Percentiles rank a stretch among this genome's conserved stretches.
phyloP scores from a whole-genome alignment of 35 echinoderm and acorn worm genomes.

The Hemicentrotus pulcherrimus region DNA sequence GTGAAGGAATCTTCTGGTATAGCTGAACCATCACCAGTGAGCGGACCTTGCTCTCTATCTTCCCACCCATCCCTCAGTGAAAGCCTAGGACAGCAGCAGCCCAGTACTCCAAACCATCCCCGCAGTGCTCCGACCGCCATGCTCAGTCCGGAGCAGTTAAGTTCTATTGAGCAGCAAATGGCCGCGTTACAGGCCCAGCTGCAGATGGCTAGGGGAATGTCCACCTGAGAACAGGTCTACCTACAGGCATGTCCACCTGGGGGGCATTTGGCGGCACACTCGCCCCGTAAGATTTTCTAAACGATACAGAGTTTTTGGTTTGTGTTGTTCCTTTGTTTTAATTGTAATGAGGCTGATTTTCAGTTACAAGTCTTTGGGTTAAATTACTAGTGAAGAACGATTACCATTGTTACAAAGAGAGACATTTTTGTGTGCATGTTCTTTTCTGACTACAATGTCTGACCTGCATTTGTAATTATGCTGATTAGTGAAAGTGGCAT shows the following conservation, averaged over 20 bases:
- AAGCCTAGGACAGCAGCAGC: not conserved
- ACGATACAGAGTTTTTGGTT: too few species aligned
- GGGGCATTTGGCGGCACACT: not conserved
- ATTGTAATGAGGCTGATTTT: not conserved
- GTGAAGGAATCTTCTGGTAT: not conserved
- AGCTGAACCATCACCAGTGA: not conserved
- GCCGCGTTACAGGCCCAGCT: constrained; percentile 33
- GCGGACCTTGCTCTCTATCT: constrained; percentile 23
- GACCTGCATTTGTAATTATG: not conserved
- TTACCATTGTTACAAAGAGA: not conserved
- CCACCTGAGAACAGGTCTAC: not conserved
- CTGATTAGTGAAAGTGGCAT: not conserved
- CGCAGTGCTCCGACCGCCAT: not conserved
- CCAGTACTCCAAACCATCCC: not conserved
- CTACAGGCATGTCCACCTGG: not conserved
- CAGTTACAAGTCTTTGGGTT: not conserved
- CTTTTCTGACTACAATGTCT: not conserved
- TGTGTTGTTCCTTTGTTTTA: not conserved
- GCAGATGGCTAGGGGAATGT: not conserved
- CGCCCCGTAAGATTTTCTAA: too few species aligned
- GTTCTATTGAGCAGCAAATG: not conserved
- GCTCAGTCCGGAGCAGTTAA: not conserved
- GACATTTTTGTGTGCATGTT: not conserved
- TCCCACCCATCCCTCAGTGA: not conserved
- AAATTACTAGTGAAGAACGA: too few species aligned